Percentiles rank a stretch among this genome's conserved stretches.
These are phyloP conservation scores for Fistularia tabacaria DNA, from an alignment of 2,797 vertebrate species.

Conservation along the genomic window DNA sequence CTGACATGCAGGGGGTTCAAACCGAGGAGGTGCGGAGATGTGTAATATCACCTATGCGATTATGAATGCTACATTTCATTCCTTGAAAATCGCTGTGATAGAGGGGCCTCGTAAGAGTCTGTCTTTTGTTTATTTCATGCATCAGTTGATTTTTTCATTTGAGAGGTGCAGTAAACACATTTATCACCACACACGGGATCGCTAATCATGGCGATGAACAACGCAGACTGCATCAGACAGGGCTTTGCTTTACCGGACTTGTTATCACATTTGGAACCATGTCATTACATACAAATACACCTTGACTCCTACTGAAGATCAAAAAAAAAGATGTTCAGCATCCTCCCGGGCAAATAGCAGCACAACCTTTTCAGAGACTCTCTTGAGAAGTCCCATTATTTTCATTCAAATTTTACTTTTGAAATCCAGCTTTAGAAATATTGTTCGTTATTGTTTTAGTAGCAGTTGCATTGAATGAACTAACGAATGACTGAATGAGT, in stretches of 20 bases:
- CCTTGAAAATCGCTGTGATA: slow-evolving; percentile 45
- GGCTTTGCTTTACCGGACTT: slow-evolving; percentile 4
- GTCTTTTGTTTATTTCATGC: slow-evolving; percentile 67
- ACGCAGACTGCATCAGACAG: slow-evolving; percentile 4
- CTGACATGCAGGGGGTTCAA: no score
- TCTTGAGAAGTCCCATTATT: no score
- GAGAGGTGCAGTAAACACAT: slow-evolving; percentile 34
- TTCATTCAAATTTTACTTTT: no score
- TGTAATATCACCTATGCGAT: slow-evolving; percentile 34
- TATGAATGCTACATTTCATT: slow-evolving; percentile 51
- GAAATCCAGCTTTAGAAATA: no score
- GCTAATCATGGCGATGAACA: slow-evolving; percentile 40
- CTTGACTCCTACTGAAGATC: no score
- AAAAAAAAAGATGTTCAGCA: no score
- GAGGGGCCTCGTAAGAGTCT: slow-evolving; percentile 31
- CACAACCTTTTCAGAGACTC: no score
- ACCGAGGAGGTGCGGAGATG: slow-evolving; percentile 6
- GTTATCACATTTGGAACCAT: neutral
- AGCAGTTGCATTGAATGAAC: no score
- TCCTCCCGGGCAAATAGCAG: no score
- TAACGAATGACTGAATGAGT: no score
- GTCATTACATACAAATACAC: no score
- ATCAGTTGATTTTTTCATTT: slow-evolving; percentile 61
- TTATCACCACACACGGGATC: slow-evolving; percentile 43
- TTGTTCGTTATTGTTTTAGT: no score